Conservation (phyloP, 2,797 vertebrate genomes). For the Toxotes lorentzi region DNA sequence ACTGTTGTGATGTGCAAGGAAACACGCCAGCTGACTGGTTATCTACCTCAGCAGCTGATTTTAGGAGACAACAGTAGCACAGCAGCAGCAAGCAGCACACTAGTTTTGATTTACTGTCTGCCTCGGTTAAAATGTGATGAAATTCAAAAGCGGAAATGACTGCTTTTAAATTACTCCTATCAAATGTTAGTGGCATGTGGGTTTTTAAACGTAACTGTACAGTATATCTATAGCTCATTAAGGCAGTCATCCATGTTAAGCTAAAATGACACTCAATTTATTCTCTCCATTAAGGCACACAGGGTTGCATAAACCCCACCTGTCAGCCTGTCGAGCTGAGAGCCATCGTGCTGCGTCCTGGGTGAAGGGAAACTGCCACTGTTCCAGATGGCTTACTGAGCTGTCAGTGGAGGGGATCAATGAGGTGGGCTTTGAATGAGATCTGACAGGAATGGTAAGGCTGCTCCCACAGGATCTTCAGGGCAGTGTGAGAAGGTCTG, state of each 20-base stretch:
- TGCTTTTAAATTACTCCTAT: constrained; percentile 55
- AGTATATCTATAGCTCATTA: constrained; percentile 67
- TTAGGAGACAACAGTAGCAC: neutral
- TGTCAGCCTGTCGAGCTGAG: constrained; percentile 64
- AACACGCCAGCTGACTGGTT: constrained; percentile 29
- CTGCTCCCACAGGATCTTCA: constrained; percentile 22
- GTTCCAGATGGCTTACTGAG: constrained; percentile 74
- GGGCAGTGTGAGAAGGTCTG: constrained; percentile 11
- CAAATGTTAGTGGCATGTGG: constrained; percentile 30
- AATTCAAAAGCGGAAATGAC: constrained; percentile 49
- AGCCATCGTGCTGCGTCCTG: constrained; percentile 24
- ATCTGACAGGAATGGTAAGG: constrained; percentile 70
- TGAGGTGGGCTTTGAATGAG: constrained; percentile 58
- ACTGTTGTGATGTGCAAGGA: constrained; percentile 32
- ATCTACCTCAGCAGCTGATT: constrained; percentile 20
- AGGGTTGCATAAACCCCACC: constrained; percentile 57
- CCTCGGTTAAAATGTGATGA: constrained; percentile 39
- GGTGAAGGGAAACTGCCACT: constrained; percentile 50
- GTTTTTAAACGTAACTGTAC: constrained; percentile 35
- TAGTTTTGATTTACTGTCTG: constrained; percentile 44
- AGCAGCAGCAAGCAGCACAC: neutral
- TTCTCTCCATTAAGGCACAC: constrained; percentile 61
- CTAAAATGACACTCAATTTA: constrained; percentile 76
- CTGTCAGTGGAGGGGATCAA: constrained; percentile 73
- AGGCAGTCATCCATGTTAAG: constrained; percentile 58